Evolutionary conservation across 2,888 invertebrate species (phyloP).

Genomic region (Gnatocerus cornutus): DNA sequence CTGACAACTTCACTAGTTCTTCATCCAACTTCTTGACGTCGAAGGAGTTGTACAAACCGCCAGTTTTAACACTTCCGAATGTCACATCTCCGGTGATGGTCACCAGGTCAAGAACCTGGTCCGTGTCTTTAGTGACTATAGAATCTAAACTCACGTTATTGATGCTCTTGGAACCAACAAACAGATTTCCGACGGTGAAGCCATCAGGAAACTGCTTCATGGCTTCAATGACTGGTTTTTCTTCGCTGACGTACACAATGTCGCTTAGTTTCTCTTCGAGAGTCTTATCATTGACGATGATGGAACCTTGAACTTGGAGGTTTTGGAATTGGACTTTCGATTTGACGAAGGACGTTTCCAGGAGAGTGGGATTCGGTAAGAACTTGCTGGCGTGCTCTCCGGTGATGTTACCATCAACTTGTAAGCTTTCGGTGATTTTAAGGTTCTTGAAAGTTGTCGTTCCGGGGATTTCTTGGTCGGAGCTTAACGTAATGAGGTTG

Average conservation of each 20-base stretch:
- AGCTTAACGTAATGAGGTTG: constrained; percentile 71
- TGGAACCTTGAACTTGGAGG: constrained; percentile 72
- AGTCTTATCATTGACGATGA: constrained; percentile 70
- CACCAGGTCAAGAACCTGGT: constrained; percentile 70
- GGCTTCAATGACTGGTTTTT: constrained; percentile 68
- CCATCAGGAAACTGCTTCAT: constrained; percentile 71
- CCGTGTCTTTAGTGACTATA: constrained; percentile 72
- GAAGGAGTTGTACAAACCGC: constrained; percentile 69
- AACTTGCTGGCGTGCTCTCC: constrained; percentile 70
- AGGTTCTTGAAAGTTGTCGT: constrained; percentile 73
- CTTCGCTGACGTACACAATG: constrained; percentile 69
- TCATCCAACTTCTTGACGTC: constrained; percentile 70
- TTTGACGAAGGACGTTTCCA: constrained; percentile 68
- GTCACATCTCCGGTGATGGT: constrained; percentile 69
- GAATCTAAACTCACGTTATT: constrained; percentile 70
- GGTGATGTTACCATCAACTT: constrained; percentile 71
- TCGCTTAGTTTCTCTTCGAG: constrained; percentile 70
- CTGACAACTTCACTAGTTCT: constrained; percentile 68
- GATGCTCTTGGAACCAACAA: constrained; percentile 69
- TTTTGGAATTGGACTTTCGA: constrained; percentile 71
- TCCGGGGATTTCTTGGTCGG: constrained; percentile 70
- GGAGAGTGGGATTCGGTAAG: constrained; percentile 71
- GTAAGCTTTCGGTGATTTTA: constrained; percentile 71
- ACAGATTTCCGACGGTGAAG: constrained; percentile 68
- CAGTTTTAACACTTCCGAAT: constrained; percentile 70